Conservation (phyloP, 2,797 vertebrate species). For the Paguma larvata region DNA sequence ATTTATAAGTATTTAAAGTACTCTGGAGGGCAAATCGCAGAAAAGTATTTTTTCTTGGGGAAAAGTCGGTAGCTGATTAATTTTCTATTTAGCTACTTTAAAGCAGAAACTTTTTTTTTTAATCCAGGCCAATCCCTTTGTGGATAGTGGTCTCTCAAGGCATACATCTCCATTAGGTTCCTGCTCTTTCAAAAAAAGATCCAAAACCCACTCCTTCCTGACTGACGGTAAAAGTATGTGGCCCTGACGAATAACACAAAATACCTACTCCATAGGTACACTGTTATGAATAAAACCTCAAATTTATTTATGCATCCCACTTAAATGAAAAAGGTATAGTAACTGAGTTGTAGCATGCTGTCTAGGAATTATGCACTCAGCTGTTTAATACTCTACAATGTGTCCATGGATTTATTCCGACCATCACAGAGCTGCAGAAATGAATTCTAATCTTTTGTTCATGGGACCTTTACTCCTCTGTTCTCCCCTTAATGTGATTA, state of each 20-base stretch:
- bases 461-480: not conserved
- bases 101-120: not conserved
- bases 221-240: not conserved
- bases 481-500: not conserved
- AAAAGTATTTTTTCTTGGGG: not conserved
- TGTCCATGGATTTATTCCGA: not conserved
- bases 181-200: not conserved
- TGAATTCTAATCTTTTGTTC: not conserved
- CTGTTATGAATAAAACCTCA: not conserved
- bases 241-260: not conserved
- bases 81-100: not conserved
- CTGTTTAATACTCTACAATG: not conserved
- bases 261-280: not conserved
- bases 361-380: not conserved
- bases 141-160: not conserved
- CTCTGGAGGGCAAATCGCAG: not conserved
- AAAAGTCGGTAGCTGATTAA: not conserved
- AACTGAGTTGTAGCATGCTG: not conserved
- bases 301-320: not conserved
- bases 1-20: not conserved
- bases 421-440: not conserved
- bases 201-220: not conserved
- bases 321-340: not conserved
- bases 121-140: rapidly evolving
- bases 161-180: not conserved